Evolutionary conservation across 30 jellyfish, hydroid and myxozoan species (phyloP), one percentile per base, ranked within the genome.

Genomic region (Nemopilema nomurai): DNA sequence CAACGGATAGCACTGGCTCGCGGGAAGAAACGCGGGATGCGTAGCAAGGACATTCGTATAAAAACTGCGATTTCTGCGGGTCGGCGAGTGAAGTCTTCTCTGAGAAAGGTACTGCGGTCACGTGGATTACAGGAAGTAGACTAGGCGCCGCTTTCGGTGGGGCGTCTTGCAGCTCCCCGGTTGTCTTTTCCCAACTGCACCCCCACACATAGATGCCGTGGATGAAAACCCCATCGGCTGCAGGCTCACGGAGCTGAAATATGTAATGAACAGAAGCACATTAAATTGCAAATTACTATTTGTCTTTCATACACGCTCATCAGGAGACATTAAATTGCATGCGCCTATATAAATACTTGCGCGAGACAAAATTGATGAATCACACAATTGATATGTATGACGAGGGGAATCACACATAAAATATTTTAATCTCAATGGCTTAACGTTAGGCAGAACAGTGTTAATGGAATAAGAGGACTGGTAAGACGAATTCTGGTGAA

Each of bases 151-250:
- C 30, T 68, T 80, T 91, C 28, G 97, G 93, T 52, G 96, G 93
- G 16, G 87, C 90, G 51, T 85, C 96, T 57, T 80, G 96, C 21
- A 91, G 68, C 29, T 85, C 96, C 8, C 90, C 85, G 24, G 90
- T 83, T 24, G 97, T 88, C 83, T 91, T 91, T 79, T 91, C 97
- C 96, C 96, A 85, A 51, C 88, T 73, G 76, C 92, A 71, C 22
- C 92, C 96, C 97, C 97, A 91, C 19, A 91, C 66, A 49, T 63
- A 80, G 18, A 85, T 25, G 20, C 97, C 97, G 69, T 91, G 63
- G 51, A 91, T 72, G 74, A 91, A 91, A 22, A 85, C 28, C 78
- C 97, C 97, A 19, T 91, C 97, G 1, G 93, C 30, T 41, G 97
- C 91, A 0, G 97, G 97, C 26, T 91, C 97, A 8, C 96, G 96